Evolutionary conservation across 1,140 invertebrate species (phyloP).

Genomic region (Drosophila orosa): DNA sequence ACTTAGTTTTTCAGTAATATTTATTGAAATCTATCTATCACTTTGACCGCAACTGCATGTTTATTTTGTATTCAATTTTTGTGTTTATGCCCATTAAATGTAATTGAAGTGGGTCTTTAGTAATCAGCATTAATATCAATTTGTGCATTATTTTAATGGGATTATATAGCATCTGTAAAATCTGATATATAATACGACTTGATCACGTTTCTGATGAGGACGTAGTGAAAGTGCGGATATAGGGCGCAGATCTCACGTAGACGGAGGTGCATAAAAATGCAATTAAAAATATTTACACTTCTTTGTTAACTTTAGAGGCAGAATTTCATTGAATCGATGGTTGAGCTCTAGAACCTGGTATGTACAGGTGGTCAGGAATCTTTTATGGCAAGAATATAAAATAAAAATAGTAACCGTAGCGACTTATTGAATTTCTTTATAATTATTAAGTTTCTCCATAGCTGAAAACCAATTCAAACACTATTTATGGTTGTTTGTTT

Average conservation of each 20-base stretch:
- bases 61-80: slow-evolving; percentile 34
- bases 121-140: slow-evolving; percentile 45
- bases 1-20: background rate
- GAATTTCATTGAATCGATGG: slow-evolving; percentile 20
- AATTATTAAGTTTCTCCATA: background rate
- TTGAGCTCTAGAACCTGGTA: background rate
- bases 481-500: background rate
- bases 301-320: slow-evolving; percentile 7
- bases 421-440: background rate
- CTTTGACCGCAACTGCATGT: background rate
- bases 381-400: background rate
- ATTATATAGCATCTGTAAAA: slow-evolving; percentile 15
- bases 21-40: background rate
- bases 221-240: slow-evolving; percentile 35
- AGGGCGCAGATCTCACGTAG: slow-evolving; percentile 55
- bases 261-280: slow-evolving; percentile 26
- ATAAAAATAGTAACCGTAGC: background rate
- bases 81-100: slow-evolving; percentile 46
- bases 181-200: background rate
- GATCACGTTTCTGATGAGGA: slow-evolving; percentile 38
- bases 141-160: slow-evolving; percentile 34
- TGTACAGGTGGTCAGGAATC: slow-evolving; percentile 26
- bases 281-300: slow-evolving; percentile 35
- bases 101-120: slow-evolving; percentile 49
- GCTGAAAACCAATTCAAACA: background rate